A percentile compares a stretch with the other conserved stretches of the same genome.
These are phyloP conservation scores for Megaustenia siamemsis DNA, from an alignment of 2,888 invertebrate species.

Conservation along the genomic window DNA sequence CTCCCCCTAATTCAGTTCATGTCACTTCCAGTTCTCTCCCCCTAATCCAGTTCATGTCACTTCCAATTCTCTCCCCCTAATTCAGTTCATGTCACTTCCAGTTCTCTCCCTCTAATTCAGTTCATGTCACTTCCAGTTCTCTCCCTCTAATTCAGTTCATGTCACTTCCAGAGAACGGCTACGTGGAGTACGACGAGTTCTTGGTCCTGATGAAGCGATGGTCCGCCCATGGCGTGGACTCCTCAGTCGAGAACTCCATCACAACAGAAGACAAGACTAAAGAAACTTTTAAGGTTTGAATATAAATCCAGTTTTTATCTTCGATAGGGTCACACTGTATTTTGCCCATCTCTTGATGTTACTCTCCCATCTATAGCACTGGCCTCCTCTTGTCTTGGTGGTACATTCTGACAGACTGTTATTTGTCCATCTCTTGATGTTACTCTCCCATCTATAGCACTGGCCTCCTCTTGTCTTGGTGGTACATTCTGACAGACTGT, in stretches of 20 bases:
- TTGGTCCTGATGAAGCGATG: conserved; percentile 74
- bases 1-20: background rate
- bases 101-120: no score
- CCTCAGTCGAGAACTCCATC: conserved; percentile 54
- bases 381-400: no score
- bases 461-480: no score
- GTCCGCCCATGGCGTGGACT: conserved; percentile 60
- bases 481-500: no score
- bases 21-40: background rate
- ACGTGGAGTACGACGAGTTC: conserved; percentile 77
- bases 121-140: background rate
- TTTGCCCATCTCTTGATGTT: no score
- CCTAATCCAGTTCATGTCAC: background rate
- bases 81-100: background rate
- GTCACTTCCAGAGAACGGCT: conserved; percentile 70
- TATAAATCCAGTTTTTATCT: no score
- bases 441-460: no score
- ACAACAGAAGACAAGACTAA: conserved; percentile 62
- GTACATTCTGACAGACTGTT: no score
- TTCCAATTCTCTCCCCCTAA: background rate
- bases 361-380: no score
- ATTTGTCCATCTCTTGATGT: no score
- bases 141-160: background rate
- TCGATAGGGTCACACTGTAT: no score
- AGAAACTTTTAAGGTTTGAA: conserved; percentile 69